Conservation (phyloP, 2,797 vertebrate species). For the Siniperca undulata region DNA sequence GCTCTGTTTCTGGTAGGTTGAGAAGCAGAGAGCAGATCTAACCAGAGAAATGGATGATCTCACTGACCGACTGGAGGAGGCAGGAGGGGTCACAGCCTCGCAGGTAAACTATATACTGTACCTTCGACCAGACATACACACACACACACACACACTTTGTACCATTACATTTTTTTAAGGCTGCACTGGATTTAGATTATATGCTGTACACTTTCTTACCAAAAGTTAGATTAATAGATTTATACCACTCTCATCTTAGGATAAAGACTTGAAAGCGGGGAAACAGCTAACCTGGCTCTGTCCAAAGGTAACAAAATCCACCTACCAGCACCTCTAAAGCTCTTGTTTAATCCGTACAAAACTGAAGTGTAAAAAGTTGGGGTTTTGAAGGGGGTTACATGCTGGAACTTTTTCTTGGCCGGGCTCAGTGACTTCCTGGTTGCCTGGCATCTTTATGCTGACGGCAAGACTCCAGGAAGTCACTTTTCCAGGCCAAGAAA, state of each 20-base stretch:
- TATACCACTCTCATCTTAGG: not conserved
- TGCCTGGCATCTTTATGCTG: too few species aligned
- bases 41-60: conserved; percentile 88
- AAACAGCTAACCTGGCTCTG: not conserved
- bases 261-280: not conserved
- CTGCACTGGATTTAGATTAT: not conserved
- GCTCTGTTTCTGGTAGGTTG: conserved; percentile 78
- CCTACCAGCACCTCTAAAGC: not conserved
- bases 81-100: conserved; percentile 86
- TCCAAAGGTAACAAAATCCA: not conserved
- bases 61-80: conserved; percentile 88
- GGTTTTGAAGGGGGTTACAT: not conserved
- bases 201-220: not conserved
- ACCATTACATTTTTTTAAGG: too few species aligned
- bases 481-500: too few species aligned
- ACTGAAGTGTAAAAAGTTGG: not conserved
- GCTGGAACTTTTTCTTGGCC: not conserved
- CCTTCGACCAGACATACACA: not conserved
- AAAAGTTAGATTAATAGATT: not conserved
- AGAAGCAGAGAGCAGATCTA: conserved; percentile 88
- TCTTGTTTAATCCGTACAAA: not conserved
- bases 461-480: too few species aligned
- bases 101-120: conserved; percentile 75
- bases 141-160: not conserved
- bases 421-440: not conserved